Conservation (phyloP, 2,797 vertebrate species). For the Danio choprae region DNA sequence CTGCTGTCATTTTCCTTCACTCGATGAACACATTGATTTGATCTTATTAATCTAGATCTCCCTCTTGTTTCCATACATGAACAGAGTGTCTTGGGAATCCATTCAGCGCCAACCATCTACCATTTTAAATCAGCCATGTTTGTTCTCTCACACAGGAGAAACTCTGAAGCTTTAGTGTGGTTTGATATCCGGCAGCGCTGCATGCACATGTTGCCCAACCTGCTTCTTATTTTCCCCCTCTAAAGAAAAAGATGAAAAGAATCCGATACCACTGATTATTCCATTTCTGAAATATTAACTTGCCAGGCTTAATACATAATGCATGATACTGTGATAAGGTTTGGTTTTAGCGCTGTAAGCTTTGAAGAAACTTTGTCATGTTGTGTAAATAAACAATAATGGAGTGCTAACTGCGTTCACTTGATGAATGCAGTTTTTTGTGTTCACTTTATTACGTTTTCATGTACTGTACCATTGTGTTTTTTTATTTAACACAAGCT, state of each 20-base stretch:
- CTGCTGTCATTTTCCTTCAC: slow-evolving; percentile 5
- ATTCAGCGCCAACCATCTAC: slow-evolving; percentile 41
- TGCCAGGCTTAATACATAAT: slow-evolving; percentile 10
- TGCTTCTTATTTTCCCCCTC: slow-evolving; percentile 10
- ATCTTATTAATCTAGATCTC: slow-evolving; percentile 5
- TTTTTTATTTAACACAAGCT: background rate
- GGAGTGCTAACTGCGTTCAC: background rate
- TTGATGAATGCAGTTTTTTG: background rate
- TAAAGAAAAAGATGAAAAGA: slow-evolving; percentile 6
- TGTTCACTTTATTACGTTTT: background rate
- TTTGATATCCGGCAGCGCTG: background rate
- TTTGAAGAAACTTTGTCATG: slow-evolving; percentile 19
- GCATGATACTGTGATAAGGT: slow-evolving; percentile 18
- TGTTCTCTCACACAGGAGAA: slow-evolving; percentile 35
- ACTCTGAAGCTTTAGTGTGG: slow-evolving; percentile 23
- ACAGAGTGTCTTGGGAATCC: slow-evolving; percentile 26
- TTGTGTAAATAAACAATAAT: slow-evolving; percentile 1
- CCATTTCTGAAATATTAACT: slow-evolving; percentile 27
- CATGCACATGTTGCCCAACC: slow-evolving; percentile 20
- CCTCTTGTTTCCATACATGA: background rate
- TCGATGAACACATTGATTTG: background rate
- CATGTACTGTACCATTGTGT: background rate
- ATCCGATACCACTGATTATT: slow-evolving; percentile 17
- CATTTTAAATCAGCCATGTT: slow-evolving; percentile 39
- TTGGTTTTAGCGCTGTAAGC: slow-evolving; percentile 25